phyloP scores from a whole-genome alignment of 2,888 invertebrate species.

The Alentia gelatinosa region DNA sequence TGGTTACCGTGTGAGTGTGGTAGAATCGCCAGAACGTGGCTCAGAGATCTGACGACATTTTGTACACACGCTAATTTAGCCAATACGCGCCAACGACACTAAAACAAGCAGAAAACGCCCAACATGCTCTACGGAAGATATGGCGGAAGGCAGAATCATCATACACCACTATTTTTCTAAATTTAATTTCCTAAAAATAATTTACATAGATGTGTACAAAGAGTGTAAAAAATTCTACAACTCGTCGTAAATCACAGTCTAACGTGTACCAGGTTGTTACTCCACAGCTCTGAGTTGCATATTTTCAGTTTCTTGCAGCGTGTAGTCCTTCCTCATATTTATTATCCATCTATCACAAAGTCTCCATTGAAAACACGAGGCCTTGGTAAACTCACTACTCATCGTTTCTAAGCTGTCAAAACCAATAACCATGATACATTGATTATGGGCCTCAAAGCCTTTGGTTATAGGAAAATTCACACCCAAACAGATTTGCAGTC shows the following conservation, averaged over 20 bases:
- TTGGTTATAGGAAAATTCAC: no score
- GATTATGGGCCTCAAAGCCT: no score
- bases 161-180: not conserved
- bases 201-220: not conserved
- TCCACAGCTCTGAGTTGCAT: not conserved
- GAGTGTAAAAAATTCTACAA: not conserved
- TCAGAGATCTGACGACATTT: not conserved
- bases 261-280: not conserved
- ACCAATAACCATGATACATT: no score
- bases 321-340: no score
- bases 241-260: not conserved
- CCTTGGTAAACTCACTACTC: no score
- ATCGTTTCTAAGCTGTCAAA: no score
- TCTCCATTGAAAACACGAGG: no score
- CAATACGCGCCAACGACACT: not conserved
- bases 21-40: not conserved
- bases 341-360: no score
- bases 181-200: not conserved
- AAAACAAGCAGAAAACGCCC: not conserved
- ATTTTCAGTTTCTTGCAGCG: not conserved
- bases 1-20: not conserved
- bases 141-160: not conserved
- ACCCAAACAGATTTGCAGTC: no score
- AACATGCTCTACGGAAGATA: not conserved
- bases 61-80: not conserved